Evolutionary conservation across 2,113 vertebrate genomes (phyloP).

Genomic region (Polypterus bichir): DNA sequence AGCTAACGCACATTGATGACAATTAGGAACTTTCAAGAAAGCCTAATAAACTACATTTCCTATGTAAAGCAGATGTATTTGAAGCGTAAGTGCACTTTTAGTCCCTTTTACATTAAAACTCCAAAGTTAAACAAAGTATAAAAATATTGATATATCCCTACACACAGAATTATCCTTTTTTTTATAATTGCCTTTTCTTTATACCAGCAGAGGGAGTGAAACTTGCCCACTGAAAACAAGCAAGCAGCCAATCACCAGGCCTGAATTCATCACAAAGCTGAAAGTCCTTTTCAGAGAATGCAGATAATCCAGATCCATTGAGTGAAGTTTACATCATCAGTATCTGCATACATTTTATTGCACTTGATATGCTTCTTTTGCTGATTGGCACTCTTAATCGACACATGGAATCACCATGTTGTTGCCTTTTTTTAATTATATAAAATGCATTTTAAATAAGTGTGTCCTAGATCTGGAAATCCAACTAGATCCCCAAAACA

Average conservation of each 20-base stretch:
- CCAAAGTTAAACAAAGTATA: neutral
- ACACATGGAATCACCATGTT: too few species aligned
- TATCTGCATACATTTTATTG: slow-evolving; percentile 5
- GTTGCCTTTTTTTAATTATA: neutral
- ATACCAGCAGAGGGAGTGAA: neutral
- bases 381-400: neutral
- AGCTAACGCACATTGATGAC: too few species aligned
- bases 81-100: slow-evolving; percentile 17
- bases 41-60: too few species aligned
- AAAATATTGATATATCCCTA: neutral
- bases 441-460: neutral
- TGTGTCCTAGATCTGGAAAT: neutral
- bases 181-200: neutral
- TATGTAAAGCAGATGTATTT: neutral
- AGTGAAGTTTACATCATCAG: neutral
- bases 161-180: neutral
- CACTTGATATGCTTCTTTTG: slow-evolving; percentile 1
- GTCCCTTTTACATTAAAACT: slow-evolving; percentile 5
- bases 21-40: too few species aligned
- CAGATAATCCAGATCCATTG: slow-evolving; percentile 1
- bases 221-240: neutral
- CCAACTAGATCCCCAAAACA: neutral
- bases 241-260: neutral
- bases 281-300: slow-evolving; percentile 8
- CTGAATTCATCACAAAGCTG: neutral